Evolutionary conservation across 2,113 vertebrate genomes (phyloP).

Genomic region (Eudyptes chrysolophus): DNA sequence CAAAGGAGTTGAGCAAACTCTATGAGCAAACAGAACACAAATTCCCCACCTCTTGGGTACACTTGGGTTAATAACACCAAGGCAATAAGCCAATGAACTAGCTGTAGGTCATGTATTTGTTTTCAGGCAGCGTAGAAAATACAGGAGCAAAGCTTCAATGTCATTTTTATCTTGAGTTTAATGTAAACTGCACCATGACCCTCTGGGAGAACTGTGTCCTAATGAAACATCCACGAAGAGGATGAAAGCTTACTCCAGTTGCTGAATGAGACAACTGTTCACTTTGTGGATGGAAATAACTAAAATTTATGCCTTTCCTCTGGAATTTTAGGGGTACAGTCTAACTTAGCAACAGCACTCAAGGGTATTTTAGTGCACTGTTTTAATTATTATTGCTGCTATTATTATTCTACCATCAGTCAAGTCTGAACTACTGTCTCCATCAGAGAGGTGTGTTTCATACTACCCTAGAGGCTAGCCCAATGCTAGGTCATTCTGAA

Average conservation of each 20-base stretch:
- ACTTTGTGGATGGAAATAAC: background rate
- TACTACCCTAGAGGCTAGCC: background rate
- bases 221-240: background rate
- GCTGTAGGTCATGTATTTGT: slow-evolving; percentile 20
- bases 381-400: slow-evolving; percentile 49
- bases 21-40: slow-evolving; percentile 5
- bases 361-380: background rate
- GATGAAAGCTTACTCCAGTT: background rate
- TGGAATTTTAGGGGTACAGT: slow-evolving; percentile 30
- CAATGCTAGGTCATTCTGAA: background rate
- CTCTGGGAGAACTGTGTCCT: slow-evolving; percentile 24
- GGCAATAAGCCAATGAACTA: background rate
- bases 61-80: background rate
- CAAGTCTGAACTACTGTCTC: background rate
- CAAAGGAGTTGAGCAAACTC: background rate
- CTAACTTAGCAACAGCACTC: background rate
- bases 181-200: slow-evolving; percentile 38
- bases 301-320: background rate
- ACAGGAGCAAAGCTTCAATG: slow-evolving; percentile 39
- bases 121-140: slow-evolving; percentile 31
- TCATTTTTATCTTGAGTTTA: slow-evolving; percentile 52
- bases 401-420: slow-evolving; percentile 5
- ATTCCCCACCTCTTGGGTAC: background rate
- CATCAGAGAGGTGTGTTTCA: background rate
- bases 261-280: background rate